Base-by-base conservation (phyloP, 1,140 invertebrate genomes). In the Scaptomyza pallida region DNA sequence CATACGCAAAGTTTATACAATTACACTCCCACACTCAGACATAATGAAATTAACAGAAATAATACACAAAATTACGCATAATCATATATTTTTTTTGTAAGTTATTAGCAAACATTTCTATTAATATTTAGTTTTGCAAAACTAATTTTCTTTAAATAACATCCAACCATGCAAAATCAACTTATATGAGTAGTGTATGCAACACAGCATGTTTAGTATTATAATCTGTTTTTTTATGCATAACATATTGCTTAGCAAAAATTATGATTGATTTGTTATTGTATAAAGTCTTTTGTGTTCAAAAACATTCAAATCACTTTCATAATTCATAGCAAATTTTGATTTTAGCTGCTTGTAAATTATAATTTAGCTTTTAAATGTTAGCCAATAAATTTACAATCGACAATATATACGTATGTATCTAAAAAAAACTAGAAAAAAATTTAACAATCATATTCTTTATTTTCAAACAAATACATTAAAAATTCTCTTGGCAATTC, bases 41-140 rank as follows among this genome's bases (percentile, higher is more conserved):
- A 69, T 54, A 59, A 21, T 59, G 40, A 60, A 72, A 72, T 54
- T 72, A 35, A 50, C 35, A 15, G 69, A 72, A 68, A 56, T 37
- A 51, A 44, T 56, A 72, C 63, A 74, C 65, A 57, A 63, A 74
- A 74, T 74, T 63, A 52, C 51, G 59, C 71, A 73, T 63, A 56
- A 62, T 57, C 65, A 73, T 61, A 26, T 61, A 50, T 23, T 55
- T 60, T 61, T 67, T 61, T 72, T 63, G 57, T 64, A 33, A 51
- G 37, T 52, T 61, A 68, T 72, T 61, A 61, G 70, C 56, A 59
- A 54, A 67, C 47, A 67, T 55, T 41, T 55, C 23, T 41, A 33
- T 35, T 44, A 16, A 16, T 54, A 52, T 60, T 72, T 60, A 35
- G 8, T 45, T 50, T 72, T 72, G n/a, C n/a, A n/a, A n/a, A n/a